Base-by-base conservation (phyloP, 2,888 invertebrate species). In the Cremastinae sp. region DNA sequence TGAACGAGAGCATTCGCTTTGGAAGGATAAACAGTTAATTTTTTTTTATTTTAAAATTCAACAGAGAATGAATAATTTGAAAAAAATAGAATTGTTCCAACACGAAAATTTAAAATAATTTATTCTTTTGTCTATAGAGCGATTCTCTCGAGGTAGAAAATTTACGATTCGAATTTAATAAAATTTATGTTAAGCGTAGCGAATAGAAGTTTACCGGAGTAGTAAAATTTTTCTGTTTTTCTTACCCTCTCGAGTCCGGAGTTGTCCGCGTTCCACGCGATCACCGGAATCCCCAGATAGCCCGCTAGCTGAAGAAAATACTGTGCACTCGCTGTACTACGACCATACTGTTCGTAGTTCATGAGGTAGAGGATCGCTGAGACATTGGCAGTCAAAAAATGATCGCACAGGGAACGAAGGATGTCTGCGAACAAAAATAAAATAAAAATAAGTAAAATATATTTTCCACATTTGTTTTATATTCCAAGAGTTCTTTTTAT, bases 191-290 rank as follows among this genome's bases (percentile, higher is more conserved):
- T 16, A 20, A 12, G 22, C 4, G 20, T 20, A 37, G 12, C 10
- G 12, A 0, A 39, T 18, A 41, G 35, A 7, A 37, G 53, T 84
- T 82, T 78, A 89, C n/a, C n/a, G n/a, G n/a, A n/a, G n/a, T n/a
- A n/a, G n/a, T n/a, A n/a, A n/a, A n/a, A n/a, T n/a, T n/a, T n/a
- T n/a, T n/a, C n/a, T 88, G 85, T 47, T 9, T 18, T 28, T 82
- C 87, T 85, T 78, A 89, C 89, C 83, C 92, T 89, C 82, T 92
- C 93, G 74, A 97, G 92, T 43, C 97, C 98, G 45, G 98, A 97
- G 90, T 98, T 98, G 90, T 98, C 98, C 7, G 98, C 97, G 90
- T 98, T 98, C 98, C 98, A 98, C 7, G 97, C 97, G 83, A 98
- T 97, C 64, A 98, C 97, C 83, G 98, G 98, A 88, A 98, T 97